Conservation (phyloP, 1,140 invertebrate species). For the Drosophila burlai region DNA sequence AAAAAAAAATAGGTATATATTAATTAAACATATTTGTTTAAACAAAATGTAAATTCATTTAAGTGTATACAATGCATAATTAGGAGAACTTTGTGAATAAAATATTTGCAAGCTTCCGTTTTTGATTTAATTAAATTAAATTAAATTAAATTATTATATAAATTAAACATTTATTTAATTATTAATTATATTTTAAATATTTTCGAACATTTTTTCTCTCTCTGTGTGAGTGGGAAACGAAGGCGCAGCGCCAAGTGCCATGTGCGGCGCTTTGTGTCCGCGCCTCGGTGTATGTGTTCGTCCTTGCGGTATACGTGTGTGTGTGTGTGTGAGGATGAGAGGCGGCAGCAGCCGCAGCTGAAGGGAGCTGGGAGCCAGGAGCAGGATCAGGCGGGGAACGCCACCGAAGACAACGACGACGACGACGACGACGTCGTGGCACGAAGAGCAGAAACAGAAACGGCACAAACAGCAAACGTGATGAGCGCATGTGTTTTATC, state of each 20-base stretch:
- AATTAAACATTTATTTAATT: neutral
- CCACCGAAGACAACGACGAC: conserved; percentile 11
- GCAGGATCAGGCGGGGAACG: conserved; percentile 11
- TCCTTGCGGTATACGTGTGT: conserved; percentile 34
- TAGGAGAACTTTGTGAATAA: neutral
- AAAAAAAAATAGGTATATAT: no score
- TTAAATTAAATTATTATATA: neutral
- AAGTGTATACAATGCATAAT: neutral
- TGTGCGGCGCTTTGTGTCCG: conserved; percentile 67
- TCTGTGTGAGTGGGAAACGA: conserved; percentile 34
- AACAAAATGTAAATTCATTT: neutral
- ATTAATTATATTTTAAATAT: neutral
- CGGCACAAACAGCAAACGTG: conserved; percentile 71
- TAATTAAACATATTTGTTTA: no score
- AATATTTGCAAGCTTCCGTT: neutral
- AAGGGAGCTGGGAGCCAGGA: conserved; percentile 13
- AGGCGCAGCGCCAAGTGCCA: conserved; percentile 77
- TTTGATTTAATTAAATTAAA: neutral
- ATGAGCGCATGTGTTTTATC: conserved; percentile 83
- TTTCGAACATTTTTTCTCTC: neutral
- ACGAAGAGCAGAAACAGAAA: conserved; percentile 61
- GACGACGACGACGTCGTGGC: conserved; percentile 9
- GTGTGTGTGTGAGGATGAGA: conserved; percentile 2
- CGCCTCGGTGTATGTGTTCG: conserved; percentile 31
- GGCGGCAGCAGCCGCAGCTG: neutral